Evolutionary conservation across 2,888 invertebrate genomes (phyloP).

Genomic region (Pterostichus madidus): DNA sequence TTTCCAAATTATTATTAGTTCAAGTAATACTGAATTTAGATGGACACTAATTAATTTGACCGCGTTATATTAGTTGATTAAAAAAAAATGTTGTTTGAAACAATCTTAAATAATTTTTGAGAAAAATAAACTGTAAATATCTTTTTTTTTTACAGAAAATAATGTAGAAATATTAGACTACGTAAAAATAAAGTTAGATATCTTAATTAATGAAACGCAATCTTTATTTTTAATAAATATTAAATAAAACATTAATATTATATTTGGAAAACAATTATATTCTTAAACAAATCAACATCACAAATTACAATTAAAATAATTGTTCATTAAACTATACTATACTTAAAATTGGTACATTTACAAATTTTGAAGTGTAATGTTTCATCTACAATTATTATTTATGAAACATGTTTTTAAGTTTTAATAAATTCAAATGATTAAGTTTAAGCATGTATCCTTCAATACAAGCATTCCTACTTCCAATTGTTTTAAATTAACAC

Average conservation of each 20-base stretch:
- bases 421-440: neutral
- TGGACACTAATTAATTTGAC: too few relatives aligned
- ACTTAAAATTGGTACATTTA: conserved; percentile 35
- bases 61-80: too few relatives aligned
- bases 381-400: neutral
- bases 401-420: conserved; percentile 8
- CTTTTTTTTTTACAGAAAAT: too few relatives aligned
- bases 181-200: too few relatives aligned
- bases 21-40: too few relatives aligned
- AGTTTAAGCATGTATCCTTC: conserved; percentile 16
- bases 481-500: conserved; percentile 11
- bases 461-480: conserved; percentile 40
- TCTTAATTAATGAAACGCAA: too few relatives aligned
- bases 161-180: too few relatives aligned
- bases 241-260: conserved; percentile 1
- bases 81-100: too few relatives aligned
- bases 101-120: too few relatives aligned
- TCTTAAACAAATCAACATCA: conserved; percentile 62
- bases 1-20: too few relatives aligned
- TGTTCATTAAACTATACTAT: conserved; percentile 19
- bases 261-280: conserved; percentile 64
- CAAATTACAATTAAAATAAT: conserved; percentile 54
- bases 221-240: too few relatives aligned
- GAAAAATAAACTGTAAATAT: too few relatives aligned
- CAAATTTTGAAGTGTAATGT: conserved; percentile 5